These are phyloP conservation scores for Numenius arquata DNA, from an alignment of 2,113 vertebrate genomes.

Conservation along the genomic window DNA sequence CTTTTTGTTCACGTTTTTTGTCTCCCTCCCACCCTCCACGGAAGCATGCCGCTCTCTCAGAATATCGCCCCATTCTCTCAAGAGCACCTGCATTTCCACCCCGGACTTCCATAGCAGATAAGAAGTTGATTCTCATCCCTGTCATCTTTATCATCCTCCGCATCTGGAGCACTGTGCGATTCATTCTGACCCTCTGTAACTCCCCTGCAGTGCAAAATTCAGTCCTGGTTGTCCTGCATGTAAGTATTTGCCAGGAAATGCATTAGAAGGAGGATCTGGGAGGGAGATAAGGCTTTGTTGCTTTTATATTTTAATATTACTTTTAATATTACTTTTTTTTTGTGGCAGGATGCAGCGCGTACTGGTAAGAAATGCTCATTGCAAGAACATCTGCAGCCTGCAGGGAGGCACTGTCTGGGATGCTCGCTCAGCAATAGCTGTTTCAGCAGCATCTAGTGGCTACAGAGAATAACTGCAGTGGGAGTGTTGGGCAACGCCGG, in stretches of 20 bases:
- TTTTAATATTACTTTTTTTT: neutral
- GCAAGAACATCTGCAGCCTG: accelerated
- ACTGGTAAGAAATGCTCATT: accelerated
- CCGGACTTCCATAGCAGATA: conserved; percentile 81
- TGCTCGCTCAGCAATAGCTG: neutral
- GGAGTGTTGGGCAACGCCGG: accelerated
- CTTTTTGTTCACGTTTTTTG: neutral
- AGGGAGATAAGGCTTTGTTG: accelerated
- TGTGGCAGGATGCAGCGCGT: accelerated
- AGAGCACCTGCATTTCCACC: conserved; percentile 56
- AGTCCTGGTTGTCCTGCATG: conserved; percentile 87
- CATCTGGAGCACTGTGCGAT: conserved; percentile 93
- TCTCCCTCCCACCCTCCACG: neutral
- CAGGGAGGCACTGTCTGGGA: accelerated
- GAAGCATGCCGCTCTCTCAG: conserved; percentile 87
- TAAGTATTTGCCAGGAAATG: conserved; percentile 52
- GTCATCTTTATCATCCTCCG: conserved; percentile 91
- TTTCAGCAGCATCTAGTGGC: conserved; percentile 25
- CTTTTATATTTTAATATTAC: accelerated
- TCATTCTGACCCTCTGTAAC: conserved; percentile 83
- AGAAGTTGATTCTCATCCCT: conserved; percentile 91
- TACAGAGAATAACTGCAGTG: accelerated
- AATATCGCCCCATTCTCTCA: conserved; percentile 90
- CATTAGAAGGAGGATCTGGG: too few species aligned
- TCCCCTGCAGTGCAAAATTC: conserved; percentile 79